These are phyloP conservation scores for Takifugu bimaculatus DNA, from an alignment of 2,113 vertebrate genomes.

Conservation along the genomic window DNA sequence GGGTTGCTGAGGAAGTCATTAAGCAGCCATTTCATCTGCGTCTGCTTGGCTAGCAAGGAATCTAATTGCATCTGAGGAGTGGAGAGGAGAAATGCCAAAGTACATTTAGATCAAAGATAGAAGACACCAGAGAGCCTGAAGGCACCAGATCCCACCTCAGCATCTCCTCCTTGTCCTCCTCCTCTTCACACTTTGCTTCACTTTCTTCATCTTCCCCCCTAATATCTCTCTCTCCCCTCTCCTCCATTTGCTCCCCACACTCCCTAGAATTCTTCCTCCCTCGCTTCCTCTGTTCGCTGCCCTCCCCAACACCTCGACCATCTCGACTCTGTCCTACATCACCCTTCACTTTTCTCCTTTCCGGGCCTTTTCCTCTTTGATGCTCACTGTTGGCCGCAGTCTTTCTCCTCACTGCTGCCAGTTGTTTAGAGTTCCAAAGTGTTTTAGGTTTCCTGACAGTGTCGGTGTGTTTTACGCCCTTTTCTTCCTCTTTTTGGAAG, in stretches of 20 bases:
- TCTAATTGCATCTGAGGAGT: conserved; percentile 75
- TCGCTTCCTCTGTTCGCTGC: conserved; percentile 8
- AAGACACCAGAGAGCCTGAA: conserved; percentile 66
- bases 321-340: not conserved
- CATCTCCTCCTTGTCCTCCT: conserved; percentile 9
- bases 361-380: too few species aligned
- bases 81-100: conserved; percentile 73
- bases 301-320: not conserved
- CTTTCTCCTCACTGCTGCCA: too few species aligned
- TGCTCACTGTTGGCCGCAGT: too few species aligned
- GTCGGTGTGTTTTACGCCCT: too few species aligned
- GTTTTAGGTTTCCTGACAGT: too few species aligned
- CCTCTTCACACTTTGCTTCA: conserved; percentile 42
- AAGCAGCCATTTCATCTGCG: conserved; percentile 77
- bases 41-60: conserved; percentile 72
- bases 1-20: conserved; percentile 76
- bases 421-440: too few species aligned
- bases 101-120: conserved; percentile 76
- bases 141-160: conserved; percentile 40
- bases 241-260: not conserved
- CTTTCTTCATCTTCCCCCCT: conserved; percentile 27
- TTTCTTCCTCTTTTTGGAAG: conserved; percentile 4
- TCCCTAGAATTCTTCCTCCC: conserved; percentile 17
- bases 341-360: too few species aligned
- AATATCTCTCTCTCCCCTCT: not conserved